Percentiles rank a stretch among this genome's conserved stretches.
Evolutionary conservation across 2,113 vertebrate species (phyloP).

Genomic region (Trematocara nigrifrons): DNA sequence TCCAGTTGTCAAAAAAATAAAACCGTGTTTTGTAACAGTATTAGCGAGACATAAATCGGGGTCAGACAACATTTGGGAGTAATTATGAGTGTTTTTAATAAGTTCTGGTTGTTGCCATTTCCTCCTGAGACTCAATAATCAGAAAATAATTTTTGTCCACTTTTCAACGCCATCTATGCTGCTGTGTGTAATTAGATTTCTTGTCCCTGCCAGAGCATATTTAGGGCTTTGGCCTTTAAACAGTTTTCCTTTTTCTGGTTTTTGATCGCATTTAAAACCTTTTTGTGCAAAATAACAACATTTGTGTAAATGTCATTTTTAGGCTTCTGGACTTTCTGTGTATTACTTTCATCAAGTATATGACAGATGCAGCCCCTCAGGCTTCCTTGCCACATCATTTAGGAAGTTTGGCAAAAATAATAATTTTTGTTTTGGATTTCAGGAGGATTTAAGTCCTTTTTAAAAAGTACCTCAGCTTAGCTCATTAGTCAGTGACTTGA

Average conservation of each 20-base stretch:
- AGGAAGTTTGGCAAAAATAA: background rate
- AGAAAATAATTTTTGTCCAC: background rate
- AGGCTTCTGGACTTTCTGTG: background rate
- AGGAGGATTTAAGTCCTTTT: background rate
- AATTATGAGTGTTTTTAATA: background rate
- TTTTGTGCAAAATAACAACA: background rate
- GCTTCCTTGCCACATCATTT: background rate
- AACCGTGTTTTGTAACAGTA: background rate
- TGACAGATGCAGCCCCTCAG: background rate
- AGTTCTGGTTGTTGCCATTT: background rate
- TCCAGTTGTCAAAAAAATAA: background rate
- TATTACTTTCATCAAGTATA: background rate
- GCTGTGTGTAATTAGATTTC: background rate
- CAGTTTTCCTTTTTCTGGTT: background rate
- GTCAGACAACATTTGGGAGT: conserved; percentile 1
- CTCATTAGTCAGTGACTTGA: background rate
- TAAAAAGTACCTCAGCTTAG: background rate
- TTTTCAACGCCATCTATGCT: background rate
- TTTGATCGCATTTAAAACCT: background rate
- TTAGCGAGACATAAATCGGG: background rate
- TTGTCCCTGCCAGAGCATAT: background rate
- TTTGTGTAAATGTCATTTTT: background rate
- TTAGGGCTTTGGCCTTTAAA: background rate
- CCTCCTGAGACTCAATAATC: background rate
- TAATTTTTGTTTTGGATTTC: background rate